Conservation (phyloP, 2,888 invertebrate species). For the Andrena fulva region DNA sequence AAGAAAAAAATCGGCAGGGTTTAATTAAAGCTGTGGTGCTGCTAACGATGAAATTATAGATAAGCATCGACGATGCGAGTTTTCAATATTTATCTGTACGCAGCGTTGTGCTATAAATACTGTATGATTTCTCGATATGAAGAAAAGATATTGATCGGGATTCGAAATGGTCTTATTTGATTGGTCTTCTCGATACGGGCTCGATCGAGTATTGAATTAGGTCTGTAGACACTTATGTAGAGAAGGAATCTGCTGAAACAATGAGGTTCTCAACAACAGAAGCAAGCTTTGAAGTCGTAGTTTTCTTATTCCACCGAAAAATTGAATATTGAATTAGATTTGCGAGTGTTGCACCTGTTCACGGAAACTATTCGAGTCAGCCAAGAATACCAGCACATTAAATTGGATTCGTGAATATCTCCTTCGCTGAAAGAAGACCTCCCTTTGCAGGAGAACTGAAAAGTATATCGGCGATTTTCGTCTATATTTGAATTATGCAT, state of each 20-base stretch:
- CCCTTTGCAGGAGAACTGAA: not conserved
- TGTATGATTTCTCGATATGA: no score
- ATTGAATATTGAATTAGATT: constrained; percentile 13
- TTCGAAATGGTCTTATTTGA: no score
- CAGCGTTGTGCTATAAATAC: no score
- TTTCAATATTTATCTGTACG: not conserved
- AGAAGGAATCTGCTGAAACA: not conserved
- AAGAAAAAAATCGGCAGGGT: not conserved
- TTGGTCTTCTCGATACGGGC: no score
- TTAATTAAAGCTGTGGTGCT: not conserved
- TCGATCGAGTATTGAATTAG: not conserved
- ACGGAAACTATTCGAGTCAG: constrained; percentile 26
- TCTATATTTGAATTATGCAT: no score
- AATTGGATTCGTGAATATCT: constrained; percentile 3
- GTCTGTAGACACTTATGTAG: not conserved
- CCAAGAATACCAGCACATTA: constrained; percentile 7
- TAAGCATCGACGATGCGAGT: not conserved
- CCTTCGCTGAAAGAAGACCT: not conserved
- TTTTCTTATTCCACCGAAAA: not conserved
- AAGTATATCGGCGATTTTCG: not conserved
- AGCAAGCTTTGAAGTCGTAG: not conserved
- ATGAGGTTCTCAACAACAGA: not conserved
- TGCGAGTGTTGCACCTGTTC: not conserved
- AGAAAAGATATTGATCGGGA: no score
- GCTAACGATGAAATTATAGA: not conserved